Conservation (phyloP, 2,797 vertebrate genomes). For the Oreochromis grahami region DNA sequence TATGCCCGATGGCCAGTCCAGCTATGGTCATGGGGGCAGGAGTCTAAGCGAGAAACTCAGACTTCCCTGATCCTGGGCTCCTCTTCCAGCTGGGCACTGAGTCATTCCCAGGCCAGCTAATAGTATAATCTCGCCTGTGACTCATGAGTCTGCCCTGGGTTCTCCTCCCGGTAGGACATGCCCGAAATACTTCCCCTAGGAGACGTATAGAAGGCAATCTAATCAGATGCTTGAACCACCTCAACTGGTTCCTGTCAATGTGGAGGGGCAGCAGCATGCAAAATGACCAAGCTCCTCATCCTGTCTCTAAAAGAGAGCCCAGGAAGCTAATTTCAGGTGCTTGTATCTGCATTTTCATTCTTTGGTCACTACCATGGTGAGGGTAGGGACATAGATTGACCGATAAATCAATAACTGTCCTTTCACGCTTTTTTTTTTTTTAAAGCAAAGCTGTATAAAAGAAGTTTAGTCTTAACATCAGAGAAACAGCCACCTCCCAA, state of each 20-base stretch:
- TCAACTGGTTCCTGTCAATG: not conserved
- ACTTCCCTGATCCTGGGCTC: not conserved
- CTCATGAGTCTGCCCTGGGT: not conserved
- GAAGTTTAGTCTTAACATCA: not conserved
- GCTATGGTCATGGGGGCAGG: not conserved
- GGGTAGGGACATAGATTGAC: too few relatives aligned
- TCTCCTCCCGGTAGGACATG: not conserved
- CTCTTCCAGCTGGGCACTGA: not conserved
- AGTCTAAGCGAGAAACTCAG: not conserved
- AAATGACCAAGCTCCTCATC: not conserved
- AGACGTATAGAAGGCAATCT: not conserved
- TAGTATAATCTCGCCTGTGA: not conserved
- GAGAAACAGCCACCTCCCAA: not conserved
- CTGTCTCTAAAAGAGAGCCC: not conserved
- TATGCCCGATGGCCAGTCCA: too few relatives aligned
- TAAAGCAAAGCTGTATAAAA: not conserved
- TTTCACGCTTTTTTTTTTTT: not conserved
- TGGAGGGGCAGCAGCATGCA: not conserved
- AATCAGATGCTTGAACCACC: not conserved
- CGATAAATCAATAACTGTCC: too few relatives aligned
- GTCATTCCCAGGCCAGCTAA: not conserved
- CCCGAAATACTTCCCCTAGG: not conserved
- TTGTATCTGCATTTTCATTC: not conserved
- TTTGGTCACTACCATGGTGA: not conserved
- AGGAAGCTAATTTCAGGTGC: not conserved